These are phyloP conservation scores for Pseudomyrmex flavicornis DNA, from an alignment of 1,140 invertebrate species.

Conservation along the genomic window DNA sequence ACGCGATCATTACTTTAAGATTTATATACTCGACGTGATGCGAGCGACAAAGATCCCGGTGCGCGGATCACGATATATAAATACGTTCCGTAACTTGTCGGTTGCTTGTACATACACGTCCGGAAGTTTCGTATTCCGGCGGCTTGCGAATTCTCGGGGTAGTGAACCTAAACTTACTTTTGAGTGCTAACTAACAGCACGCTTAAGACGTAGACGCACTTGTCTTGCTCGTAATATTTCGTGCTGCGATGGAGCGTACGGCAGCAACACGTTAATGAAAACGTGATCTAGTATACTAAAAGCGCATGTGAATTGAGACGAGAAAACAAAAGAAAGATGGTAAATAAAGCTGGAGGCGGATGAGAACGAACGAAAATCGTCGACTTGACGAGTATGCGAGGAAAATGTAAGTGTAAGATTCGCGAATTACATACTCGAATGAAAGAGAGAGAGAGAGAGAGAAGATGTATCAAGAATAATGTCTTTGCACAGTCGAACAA, in stretches of 20 bases:
- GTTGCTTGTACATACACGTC: conserved; percentile 49
- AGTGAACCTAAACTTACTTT: conserved; percentile 38
- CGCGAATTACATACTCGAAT: conserved; percentile 1
- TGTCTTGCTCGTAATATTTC: conserved; percentile 52
- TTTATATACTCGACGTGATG: conserved; percentile 3
- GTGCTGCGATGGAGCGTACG: conserved; percentile 38
- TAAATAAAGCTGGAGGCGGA: background rate
- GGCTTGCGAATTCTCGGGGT: conserved; percentile 38
- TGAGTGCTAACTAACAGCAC: conserved; percentile 48
- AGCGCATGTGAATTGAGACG: background rate
- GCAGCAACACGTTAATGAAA: conserved; percentile 9
- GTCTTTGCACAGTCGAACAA: conserved; percentile 6
- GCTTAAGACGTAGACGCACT: conserved; percentile 34
- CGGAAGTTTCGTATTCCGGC: conserved; percentile 37
- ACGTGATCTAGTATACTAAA: background rate
- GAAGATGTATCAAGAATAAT: background rate
- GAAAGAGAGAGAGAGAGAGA: background rate
- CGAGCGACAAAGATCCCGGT: conserved; percentile 20
- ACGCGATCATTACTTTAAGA: conserved; percentile 24
- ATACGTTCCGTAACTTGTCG: conserved; percentile 35
- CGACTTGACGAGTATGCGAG: background rate
- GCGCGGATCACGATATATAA: conserved; percentile 29
- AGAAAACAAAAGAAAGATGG: background rate
- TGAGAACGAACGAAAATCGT: background rate
- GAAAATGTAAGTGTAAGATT: background rate